phyloP scores from a whole-genome alignment of 2,113 vertebrate species.

The Callaeas wilsoni region DNA sequence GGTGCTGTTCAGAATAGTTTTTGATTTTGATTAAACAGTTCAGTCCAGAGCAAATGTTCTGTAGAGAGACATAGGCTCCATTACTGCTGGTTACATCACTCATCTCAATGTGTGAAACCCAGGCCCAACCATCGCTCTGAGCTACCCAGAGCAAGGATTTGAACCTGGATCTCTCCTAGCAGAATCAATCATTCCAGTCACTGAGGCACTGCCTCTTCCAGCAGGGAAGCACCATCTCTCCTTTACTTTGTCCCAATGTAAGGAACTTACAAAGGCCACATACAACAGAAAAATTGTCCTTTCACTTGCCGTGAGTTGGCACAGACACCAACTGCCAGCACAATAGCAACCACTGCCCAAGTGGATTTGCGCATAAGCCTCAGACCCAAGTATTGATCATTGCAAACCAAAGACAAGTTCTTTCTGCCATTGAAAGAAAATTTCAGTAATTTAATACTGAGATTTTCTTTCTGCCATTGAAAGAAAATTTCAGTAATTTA shows the following conservation, averaged over 20 bases:
- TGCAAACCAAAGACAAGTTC: not conserved
- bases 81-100: not conserved
- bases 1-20: not conserved
- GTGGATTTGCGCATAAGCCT: not conserved
- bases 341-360: fast-evolving
- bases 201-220: not conserved
- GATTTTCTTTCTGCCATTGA: not conserved
- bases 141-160: not conserved
- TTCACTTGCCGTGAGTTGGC: not conserved
- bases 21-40: not conserved
- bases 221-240: not conserved
- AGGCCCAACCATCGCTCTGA: not conserved
- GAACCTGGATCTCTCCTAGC: not conserved
- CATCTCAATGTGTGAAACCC: not conserved
- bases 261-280: not conserved
- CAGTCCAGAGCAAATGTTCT: not conserved
- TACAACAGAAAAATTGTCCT: not conserved
- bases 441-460: not conserved
- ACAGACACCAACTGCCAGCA: fast-evolving
- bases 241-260: not conserved
- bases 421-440: not conserved
- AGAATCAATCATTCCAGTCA: not conserved
- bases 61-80: not conserved
- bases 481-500: not conserved
- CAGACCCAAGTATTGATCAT: not conserved